Percentiles rank a stretch among this genome's conserved stretches.
These are phyloP conservation scores for Cryptocephalus moraei DNA, from an alignment of 2,888 invertebrate genomes.

Conservation along the genomic window DNA sequence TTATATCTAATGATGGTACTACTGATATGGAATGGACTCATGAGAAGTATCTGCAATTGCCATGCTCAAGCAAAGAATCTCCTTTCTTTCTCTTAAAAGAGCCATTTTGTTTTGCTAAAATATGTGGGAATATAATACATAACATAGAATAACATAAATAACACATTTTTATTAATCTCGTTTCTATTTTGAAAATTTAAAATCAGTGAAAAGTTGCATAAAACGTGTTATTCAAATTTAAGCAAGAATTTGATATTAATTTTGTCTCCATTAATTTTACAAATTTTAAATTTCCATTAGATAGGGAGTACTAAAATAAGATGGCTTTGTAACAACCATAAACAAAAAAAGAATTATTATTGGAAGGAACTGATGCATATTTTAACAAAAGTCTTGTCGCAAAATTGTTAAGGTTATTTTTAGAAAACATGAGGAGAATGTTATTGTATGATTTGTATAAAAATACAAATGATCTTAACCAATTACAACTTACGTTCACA, in stretches of 20 bases:
- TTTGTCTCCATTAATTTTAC: too few relatives aligned
- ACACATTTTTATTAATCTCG: too few relatives aligned
- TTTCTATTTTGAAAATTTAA: too few relatives aligned
- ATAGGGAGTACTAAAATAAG: too few relatives aligned
- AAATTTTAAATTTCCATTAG: too few relatives aligned
- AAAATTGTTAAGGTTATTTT: neutral
- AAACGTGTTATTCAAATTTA: too few relatives aligned
- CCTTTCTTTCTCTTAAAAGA: constrained; percentile 4
- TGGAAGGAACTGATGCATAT: constrained; percentile 2
- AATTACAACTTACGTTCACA: constrained; percentile 73
- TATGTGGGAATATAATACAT: neutral
- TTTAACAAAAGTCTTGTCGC: constrained; percentile 4
- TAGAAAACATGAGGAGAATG: too few relatives aligned
- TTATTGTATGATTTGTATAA: too few relatives aligned
- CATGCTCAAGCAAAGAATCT: constrained; percentile 32
- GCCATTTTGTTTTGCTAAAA: constrained; percentile 1
- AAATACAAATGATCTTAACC: neutral
- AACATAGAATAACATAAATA: too few relatives aligned
- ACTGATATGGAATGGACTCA: constrained; percentile 19
- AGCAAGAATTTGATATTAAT: too few relatives aligned
- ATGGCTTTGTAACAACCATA: too few relatives aligned
- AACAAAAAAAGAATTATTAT: neutral
- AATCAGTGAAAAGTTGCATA: too few relatives aligned
- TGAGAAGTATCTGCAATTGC: constrained; percentile 12
- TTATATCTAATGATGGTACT: constrained; percentile 20